Conservation (phyloP, 2,113 vertebrate species). For the Vireo altiloquus region DNA sequence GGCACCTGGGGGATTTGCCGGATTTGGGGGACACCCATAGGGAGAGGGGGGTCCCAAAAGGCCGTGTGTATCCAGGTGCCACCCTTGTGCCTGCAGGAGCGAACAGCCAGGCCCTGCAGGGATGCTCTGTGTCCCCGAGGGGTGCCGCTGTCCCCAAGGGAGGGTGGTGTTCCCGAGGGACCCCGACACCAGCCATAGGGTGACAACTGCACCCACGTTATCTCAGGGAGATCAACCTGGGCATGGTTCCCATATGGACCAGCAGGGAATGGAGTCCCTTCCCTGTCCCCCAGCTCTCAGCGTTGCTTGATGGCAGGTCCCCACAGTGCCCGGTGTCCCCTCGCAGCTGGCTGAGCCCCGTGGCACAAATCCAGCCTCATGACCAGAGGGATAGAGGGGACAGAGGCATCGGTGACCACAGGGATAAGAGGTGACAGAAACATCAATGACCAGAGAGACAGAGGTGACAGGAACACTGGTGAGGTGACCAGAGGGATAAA, state of each 20-base stretch:
- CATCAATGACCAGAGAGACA: not conserved
- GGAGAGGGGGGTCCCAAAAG: not conserved
- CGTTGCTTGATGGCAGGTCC: fast-evolving
- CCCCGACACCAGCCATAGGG: fast-evolving
- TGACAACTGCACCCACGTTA: not conserved
- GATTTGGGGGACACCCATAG: not conserved
- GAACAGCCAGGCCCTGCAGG: not conserved
- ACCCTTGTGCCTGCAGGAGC: not conserved
- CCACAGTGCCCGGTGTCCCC: fast-evolving
- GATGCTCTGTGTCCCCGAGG: not conserved
- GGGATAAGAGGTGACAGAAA: not conserved
- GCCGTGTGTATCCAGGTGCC: fast-evolving
- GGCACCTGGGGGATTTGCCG: not conserved
- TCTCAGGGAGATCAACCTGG: not conserved
- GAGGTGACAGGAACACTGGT: too few species aligned
- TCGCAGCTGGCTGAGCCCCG: fast-evolving
- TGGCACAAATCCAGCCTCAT: not conserved
- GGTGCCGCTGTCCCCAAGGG: not conserved
- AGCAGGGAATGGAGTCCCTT: not conserved
- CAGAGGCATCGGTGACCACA: not conserved
- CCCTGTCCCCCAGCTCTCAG: fast-evolving
- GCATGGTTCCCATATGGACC: fast-evolving
- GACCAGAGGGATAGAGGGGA: not conserved
- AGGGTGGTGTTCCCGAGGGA: not conserved
- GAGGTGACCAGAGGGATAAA: not conserved